phyloP scores from a whole-genome alignment of 1,140 invertebrate genomes.

The Temnothorax longispinosus region DNA sequence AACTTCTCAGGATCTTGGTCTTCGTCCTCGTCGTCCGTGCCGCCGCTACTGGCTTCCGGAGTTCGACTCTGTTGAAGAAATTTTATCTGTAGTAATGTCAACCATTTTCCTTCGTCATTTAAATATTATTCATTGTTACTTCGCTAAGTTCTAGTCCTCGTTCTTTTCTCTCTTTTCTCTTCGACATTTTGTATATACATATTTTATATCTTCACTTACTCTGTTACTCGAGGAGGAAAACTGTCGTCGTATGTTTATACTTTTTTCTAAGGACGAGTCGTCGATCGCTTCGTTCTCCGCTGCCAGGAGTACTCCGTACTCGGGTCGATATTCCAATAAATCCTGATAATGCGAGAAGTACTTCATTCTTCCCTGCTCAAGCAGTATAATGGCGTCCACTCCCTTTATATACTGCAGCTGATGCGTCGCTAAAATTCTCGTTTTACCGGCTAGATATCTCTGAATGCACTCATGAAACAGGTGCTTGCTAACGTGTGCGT shows the following conservation, averaged over 20 bases:
- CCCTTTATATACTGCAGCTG: slow-evolving; percentile 94
- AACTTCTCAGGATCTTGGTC: slow-evolving; percentile 85
- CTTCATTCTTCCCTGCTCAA: slow-evolving; percentile 89
- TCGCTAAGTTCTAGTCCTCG: not conserved
- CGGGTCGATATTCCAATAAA: slow-evolving; percentile 84
- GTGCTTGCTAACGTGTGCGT: slow-evolving; percentile 90
- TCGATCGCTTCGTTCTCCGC: slow-evolving; percentile 77
- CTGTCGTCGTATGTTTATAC: slow-evolving; percentile 71
- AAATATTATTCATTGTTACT: not conserved
- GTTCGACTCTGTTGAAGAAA: slow-evolving; percentile 78
- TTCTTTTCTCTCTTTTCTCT: not conserved
- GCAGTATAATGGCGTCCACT: slow-evolving; percentile 92
- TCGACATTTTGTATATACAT: not conserved
- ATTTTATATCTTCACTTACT: slow-evolving; percentile 68
- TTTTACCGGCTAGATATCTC: slow-evolving; percentile 84
- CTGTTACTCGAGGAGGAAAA: slow-evolving; percentile 81
- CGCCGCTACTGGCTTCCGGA: slow-evolving; percentile 76
- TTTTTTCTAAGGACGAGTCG: slow-evolving; percentile 78
- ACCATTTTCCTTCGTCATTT: not conserved
- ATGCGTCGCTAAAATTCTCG: slow-evolving; percentile 94
- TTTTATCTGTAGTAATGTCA: not conserved
- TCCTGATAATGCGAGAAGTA: slow-evolving; percentile 86
- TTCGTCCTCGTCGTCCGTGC: slow-evolving; percentile 86
- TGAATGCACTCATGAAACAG: slow-evolving; percentile 90
- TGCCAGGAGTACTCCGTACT: slow-evolving; percentile 79